Evolutionary conservation across 2,113 vertebrate genomes (phyloP).

Genomic region (Ifrita kowaldi): DNA sequence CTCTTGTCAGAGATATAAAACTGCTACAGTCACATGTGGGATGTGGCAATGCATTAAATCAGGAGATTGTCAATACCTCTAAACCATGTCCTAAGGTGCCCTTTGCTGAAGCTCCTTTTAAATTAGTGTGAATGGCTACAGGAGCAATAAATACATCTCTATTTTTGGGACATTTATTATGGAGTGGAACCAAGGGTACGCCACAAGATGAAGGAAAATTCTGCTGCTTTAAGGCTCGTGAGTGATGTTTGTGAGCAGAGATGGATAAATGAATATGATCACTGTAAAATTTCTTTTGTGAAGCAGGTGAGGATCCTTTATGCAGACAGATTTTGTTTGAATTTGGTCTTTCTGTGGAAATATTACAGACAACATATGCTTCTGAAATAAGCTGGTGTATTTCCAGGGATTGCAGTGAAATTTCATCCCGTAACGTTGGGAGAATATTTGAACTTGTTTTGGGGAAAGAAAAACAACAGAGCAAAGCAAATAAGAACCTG

Average conservation of each 20-base stretch:
- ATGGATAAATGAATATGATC: background rate
- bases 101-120: background rate
- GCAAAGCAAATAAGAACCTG: background rate
- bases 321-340: background rate
- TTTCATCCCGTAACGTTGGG: background rate
- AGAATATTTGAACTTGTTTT: background rate
- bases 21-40: background rate
- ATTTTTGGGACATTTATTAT: background rate
- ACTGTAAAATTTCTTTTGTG: background rate
- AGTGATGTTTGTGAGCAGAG: background rate
- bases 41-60: conserved; percentile 25
- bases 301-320: background rate
- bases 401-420: background rate
- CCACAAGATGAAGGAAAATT: background rate
- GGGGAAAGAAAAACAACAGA: background rate
- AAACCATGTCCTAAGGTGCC: background rate
- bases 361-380: background rate
- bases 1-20: background rate
- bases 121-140: background rate
- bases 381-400: background rate
- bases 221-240: background rate
- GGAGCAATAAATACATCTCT: background rate
- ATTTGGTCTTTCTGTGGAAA: background rate
- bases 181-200: background rate
- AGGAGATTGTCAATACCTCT: background rate